phyloP scores from a whole-genome alignment of 2,113 vertebrate genomes.

The Perca flavescens region DNA sequence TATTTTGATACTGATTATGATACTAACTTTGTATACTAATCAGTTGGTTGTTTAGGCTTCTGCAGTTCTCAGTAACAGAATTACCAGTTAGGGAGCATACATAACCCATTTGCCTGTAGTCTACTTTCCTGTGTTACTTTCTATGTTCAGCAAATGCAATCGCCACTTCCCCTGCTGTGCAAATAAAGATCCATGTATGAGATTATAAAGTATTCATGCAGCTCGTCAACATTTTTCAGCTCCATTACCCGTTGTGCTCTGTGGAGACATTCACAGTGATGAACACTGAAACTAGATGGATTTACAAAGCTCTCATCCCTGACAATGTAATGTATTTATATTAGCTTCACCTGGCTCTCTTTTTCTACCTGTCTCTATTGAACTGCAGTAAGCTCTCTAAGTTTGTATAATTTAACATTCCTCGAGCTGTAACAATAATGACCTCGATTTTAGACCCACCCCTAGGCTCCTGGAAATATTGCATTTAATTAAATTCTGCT shows the following conservation, averaged over 20 bases:
- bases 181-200: conserved; percentile 42
- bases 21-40: not conserved
- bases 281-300: conserved; percentile 22
- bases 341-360: not conserved
- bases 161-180: not conserved
- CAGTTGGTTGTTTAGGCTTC: not conserved
- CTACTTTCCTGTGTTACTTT: not conserved
- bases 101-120: not conserved
- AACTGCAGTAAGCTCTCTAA: conserved; percentile 8
- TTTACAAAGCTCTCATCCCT: not conserved
- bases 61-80: not conserved
- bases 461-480: conserved; percentile 40
- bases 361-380: not conserved
- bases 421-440: conserved; percentile 33
- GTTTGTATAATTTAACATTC: conserved; percentile 25
- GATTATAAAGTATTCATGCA: conserved; percentile 53
- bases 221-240: conserved; percentile 13
- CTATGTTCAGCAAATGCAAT: conserved; percentile 16
- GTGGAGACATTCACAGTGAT: not conserved
- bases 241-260: conserved; percentile 34
- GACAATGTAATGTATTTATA: conserved; percentile 22
- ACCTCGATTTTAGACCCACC: conserved; percentile 12
- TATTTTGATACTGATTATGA: conserved; percentile 10
- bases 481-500: conserved; percentile 54
- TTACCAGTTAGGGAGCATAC: not conserved